Percentiles rank a stretch among this genome's conserved stretches.
Evolutionary conservation across 2,113 vertebrate genomes (phyloP).

Genomic region (Scytalopus superciliaris): DNA sequence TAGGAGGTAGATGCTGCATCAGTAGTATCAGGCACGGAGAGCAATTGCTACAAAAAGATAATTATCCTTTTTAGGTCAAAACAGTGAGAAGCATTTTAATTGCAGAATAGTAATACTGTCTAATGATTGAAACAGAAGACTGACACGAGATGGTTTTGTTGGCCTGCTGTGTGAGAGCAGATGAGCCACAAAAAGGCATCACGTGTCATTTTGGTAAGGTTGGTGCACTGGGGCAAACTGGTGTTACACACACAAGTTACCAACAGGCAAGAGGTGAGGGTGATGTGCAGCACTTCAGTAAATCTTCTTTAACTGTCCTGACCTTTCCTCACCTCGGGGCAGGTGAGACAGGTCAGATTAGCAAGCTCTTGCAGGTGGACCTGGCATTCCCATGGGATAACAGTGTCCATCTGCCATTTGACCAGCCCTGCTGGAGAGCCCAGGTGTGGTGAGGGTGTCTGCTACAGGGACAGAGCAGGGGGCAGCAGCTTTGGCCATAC

Average conservation of each 20-base stretch:
- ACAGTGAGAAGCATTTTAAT: not conserved
- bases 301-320: not conserved
- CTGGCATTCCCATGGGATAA: not conserved
- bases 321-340: not conserved
- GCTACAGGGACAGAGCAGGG: fast-evolving
- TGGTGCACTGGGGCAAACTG: not conserved
- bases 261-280: not conserved
- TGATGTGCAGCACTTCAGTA: not conserved
- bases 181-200: not conserved
- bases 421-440: not conserved
- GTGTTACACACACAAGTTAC: not conserved
- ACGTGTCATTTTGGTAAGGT: not conserved
- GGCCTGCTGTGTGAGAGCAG: not conserved
- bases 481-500: not conserved
- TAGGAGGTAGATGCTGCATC: not conserved
- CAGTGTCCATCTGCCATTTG: not conserved
- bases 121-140: not conserved
- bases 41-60: not conserved
- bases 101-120: not conserved
- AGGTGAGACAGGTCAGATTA: not conserved
- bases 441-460: not conserved
- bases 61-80: not conserved
- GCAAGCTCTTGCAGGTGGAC: not conserved
- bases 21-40: not conserved
- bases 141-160: not conserved